Percentiles rank a stretch among this genome's conserved stretches.
phyloP scores from a whole-genome alignment of 2,113 vertebrate species.

The Chunga burmeisteri region DNA sequence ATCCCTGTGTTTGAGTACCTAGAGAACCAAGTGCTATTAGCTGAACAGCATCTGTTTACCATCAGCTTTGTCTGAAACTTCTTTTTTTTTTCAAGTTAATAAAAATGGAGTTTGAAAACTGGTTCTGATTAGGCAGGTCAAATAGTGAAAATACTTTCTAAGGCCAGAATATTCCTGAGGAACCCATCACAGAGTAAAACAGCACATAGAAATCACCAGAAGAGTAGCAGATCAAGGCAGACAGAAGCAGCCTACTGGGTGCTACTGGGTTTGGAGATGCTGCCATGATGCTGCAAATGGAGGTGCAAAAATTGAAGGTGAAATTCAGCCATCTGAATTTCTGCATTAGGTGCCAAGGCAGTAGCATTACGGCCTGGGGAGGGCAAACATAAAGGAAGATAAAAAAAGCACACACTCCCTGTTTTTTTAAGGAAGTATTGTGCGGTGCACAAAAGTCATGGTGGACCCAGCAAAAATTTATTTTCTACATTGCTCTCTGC shows the following conservation, averaged over 20 bases:
- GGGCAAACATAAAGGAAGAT: neutral
- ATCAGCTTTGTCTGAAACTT: conserved; percentile 55
- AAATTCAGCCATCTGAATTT: neutral
- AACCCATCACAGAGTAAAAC: neutral
- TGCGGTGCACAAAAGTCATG: neutral
- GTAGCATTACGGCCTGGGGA: neutral
- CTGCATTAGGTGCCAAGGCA: neutral
- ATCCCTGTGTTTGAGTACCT: conserved; percentile 23
- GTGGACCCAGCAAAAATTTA: neutral
- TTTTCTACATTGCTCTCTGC: neutral
- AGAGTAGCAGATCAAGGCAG: neutral
- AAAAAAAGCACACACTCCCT: accelerated
- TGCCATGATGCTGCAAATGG: neutral
- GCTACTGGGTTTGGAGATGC: neutral
- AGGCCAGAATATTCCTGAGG: neutral
- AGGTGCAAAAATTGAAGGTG: neutral
- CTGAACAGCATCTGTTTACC: conserved; percentile 58
- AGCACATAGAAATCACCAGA: neutral
- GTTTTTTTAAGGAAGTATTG: neutral
- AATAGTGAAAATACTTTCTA: conserved; percentile 28
- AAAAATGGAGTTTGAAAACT: conserved; percentile 42
- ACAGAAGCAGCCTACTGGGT: neutral
- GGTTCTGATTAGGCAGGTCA: conserved; percentile 60
- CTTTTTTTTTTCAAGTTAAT: conserved; percentile 8
- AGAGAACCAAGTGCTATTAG: neutral